Base-by-base conservation (phyloP, 2,888 invertebrate species). In the Calliphora vomitoria region DNA sequence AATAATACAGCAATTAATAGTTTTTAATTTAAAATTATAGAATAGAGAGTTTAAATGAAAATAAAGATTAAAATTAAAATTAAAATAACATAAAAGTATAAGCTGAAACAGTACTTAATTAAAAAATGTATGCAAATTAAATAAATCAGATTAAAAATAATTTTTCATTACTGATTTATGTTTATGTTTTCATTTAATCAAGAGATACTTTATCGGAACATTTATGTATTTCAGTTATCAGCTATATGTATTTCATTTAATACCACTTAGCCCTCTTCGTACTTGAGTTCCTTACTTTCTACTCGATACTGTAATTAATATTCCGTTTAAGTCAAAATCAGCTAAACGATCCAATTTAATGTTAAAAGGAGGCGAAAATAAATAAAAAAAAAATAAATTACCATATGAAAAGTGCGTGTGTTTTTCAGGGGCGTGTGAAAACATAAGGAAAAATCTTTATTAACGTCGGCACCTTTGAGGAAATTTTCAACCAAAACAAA, bases 361-460 rank as follows among this genome's bases (percentile, higher is more conserved):
- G 0, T 64, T 35, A 15, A 64, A 47, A 20, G 18, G 13, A 50
- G 53, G n/a, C 11, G 25, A 50, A 38, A n/a, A 41, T 20, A 64
- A 62, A 38, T n/a, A 15, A 62, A 60, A 25, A 11, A 20, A n/a
- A 41, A 15, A 41, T 53, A 53, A 81, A 81, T 81, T 72, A 31
- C 35, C 50, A 81, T 64, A 25, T 35, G 5, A 72, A 64, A 53
- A 41, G 18, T 20, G 62, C 13, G 62, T 81, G 38, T 53, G 1
- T 53, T 31, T 62, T 25, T 25, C n/a, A 41, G 38, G 50, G 62
- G 47, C 13, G 62, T 50, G 10, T 53, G 58, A 41, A 64, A 72
- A 44, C 25, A 62, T 62, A 60, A 20, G 50, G 8, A 10, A 15
- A 8, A 69, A 50, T 50, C 15, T 53, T 71, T 62, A 41, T 50